These are phyloP conservation scores for Polypedilum pembai DNA, from an alignment of 1,140 invertebrate genomes.

Conservation along the genomic window DNA sequence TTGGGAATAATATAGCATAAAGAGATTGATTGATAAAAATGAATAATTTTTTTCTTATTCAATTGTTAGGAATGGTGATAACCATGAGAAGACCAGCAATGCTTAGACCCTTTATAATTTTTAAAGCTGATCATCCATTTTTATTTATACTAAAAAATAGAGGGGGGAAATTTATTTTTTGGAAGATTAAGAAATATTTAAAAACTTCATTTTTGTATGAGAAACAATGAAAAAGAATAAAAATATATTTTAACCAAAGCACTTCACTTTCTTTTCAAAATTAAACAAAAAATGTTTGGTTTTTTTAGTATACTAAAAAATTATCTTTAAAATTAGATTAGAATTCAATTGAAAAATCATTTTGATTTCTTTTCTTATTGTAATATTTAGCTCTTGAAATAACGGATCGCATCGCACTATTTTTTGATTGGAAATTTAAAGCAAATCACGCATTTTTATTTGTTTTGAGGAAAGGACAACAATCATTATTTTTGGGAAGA, in stretches of 20 bases:
- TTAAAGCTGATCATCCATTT: slow-evolving; percentile 29
- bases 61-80: too few relatives aligned
- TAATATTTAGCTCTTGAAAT: background rate
- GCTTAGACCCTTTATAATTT: too few relatives aligned
- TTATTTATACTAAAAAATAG: slow-evolving; percentile 6
- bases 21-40: too few relatives aligned
- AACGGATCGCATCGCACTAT: background rate
- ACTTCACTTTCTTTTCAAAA: background rate
- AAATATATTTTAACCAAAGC: background rate
- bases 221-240: too few relatives aligned
- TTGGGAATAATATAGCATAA: too few relatives aligned
- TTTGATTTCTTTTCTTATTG: background rate
- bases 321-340: background rate
- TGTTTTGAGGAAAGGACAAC: background rate
- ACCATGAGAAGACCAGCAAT: too few relatives aligned
- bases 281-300: background rate
- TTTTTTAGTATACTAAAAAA: background rate
- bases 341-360: background rate
- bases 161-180: background rate
- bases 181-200: background rate
- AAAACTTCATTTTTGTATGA: background rate
- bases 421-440: slow-evolving; percentile 33
- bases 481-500: background rate
- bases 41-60: too few relatives aligned
- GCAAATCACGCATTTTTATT: slow-evolving; percentile 41